Evolutionary conservation across 2,888 invertebrate genomes (phyloP).

Genomic region (Drosophila peninsularis): DNA sequence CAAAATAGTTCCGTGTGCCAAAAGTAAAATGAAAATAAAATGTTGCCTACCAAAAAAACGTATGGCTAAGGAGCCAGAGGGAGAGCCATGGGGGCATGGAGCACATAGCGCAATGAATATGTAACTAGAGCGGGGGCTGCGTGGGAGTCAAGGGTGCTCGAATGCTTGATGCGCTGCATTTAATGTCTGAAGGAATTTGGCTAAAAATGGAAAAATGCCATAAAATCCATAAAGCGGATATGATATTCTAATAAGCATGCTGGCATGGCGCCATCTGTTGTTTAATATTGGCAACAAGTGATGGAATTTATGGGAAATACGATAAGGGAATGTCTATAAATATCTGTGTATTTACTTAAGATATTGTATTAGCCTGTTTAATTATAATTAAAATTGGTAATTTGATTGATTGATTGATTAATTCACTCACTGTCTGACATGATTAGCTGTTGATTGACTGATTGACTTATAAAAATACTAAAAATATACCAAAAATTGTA

Average conservation of each 20-base stretch:
- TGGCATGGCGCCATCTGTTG: slow-evolving; percentile 41
- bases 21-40: slow-evolving; percentile 77
- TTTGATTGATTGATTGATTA: background rate
- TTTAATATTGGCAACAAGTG: slow-evolving; percentile 23
- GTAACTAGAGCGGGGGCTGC: slow-evolving; percentile 51
- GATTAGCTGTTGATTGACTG: background rate
- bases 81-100: background rate
- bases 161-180: slow-evolving; percentile 39
- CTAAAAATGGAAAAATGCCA: slow-evolving; percentile 5
- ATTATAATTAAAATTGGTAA: background rate
- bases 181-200: slow-evolving; percentile 52
- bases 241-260: slow-evolving; percentile 48
- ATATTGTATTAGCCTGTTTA: too few relatives aligned
- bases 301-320: background rate
- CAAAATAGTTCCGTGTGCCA: slow-evolving; percentile 70
- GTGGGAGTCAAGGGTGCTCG: slow-evolving; percentile 36
- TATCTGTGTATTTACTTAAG: background rate
- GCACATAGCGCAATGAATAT: slow-evolving; percentile 64
- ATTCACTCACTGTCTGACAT: too few relatives aligned
- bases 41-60: slow-evolving; percentile 57
- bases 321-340: background rate
- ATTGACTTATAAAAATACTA: background rate
- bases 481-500: background rate
- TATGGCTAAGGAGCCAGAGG: background rate
- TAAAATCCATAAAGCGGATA: background rate